Base-by-base conservation (phyloP, 2,888 invertebrate species). In the Tipula confusa region DNA sequence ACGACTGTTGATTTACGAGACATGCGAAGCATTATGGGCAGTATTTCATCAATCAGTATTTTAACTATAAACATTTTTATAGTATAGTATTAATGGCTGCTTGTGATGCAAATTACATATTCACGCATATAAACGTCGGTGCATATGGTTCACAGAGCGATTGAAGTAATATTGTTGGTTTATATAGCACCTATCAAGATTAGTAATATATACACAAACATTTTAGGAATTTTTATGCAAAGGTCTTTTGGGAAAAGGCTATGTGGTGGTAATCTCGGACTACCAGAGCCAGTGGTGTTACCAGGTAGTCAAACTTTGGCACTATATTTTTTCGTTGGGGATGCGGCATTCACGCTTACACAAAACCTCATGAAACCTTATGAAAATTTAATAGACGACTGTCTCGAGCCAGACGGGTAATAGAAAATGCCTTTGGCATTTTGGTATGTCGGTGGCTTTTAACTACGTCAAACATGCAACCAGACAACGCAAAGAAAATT, bases 41-140 rank as follows among this genome's bases (percentile, higher is more conserved):
- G 28, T 85, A 87, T 24, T 85, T 85, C 83, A 87, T 87, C 29
- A 86, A 86, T 9, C 84, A 85, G 82, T 87, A 84, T 84, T 87
- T 85, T 84, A 88, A 88, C 85, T 87, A 48, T 48, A 48, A 48
- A 48, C 5, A 1, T 15, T 48, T 48, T 1, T 48, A 48, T 48
- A 48, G 1, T 85, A 85, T 88, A 36, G 87, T 87, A 64, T 84
- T 87, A 33, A 84, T 88, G 83, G 87, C 86, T 64, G 82, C 86
- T 64, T 87, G 87, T 84, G 87, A 87, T 84, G 86, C 86, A 4
- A 85, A 86, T 13, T 87, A 87, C 85, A 84, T 84, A 64, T 88
- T 88, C 86, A 86, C 86, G 80, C 86, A 86, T 85, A 86, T 86
- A 82, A 86, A 88, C 82, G 85, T 88, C 31, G 88, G 87, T 24